Conservation (phyloP, 2,113 vertebrate species). For the Leucosticte australis region DNA sequence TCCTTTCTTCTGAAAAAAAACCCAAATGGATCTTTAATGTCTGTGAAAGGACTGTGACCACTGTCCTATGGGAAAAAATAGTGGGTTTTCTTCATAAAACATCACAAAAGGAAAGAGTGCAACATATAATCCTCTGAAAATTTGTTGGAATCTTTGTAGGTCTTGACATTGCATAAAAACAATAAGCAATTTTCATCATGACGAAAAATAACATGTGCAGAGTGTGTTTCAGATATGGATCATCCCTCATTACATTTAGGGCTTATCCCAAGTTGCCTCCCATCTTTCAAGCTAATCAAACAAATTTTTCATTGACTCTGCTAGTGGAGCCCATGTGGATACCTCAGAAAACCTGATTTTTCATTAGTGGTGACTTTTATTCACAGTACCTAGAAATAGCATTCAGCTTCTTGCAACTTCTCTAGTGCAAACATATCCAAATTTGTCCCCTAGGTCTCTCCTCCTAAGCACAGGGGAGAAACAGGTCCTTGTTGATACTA, state of each 20-base stretch:
- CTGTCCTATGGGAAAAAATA: neutral
- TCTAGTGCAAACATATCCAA: neutral
- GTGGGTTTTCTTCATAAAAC: neutral
- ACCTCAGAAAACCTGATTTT: neutral
- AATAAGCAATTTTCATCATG: neutral
- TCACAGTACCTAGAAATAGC: neutral
- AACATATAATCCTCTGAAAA: neutral
- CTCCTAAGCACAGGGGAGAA: neutral
- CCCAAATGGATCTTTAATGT: neutral
- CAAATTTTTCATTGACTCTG: neutral
- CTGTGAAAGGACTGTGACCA: neutral
- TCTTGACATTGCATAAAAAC: neutral
- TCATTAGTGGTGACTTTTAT: neutral
- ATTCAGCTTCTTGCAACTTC: neutral
- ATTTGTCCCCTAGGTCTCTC: neutral
- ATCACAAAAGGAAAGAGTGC: rapidly evolving
- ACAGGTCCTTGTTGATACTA: neutral
- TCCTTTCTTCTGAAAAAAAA: neutral
- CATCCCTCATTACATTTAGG: neutral
- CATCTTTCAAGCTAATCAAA: neutral
- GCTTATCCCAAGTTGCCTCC: neutral
- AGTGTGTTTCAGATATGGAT: neutral
- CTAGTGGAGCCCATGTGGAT: neutral
- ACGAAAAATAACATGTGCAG: neutral
- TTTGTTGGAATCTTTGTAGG: neutral